phyloP scores from a whole-genome alignment of 2,888 invertebrate species.

The Agelastica alni region DNA sequence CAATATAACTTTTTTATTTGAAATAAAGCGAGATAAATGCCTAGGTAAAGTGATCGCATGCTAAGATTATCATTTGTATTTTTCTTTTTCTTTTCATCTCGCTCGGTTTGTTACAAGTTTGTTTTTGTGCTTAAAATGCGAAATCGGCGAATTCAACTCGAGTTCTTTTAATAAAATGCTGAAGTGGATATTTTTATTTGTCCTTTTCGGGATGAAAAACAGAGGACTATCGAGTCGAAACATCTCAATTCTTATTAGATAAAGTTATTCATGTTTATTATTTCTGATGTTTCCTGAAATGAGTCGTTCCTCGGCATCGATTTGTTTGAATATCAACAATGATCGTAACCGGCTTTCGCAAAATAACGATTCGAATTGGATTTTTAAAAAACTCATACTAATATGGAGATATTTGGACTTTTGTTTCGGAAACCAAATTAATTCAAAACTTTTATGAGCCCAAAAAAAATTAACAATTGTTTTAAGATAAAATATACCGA shows the following conservation, averaged over 20 bases:
- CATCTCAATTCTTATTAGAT: constrained; percentile 7
- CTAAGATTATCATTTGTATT: no score
- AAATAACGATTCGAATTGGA: neutral
- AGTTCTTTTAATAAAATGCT: constrained; percentile 20
- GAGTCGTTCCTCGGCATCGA: neutral
- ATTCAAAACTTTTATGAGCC: no score
- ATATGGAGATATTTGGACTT: neutral
- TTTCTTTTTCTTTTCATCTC: no score
- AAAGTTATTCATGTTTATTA: constrained; percentile 4
- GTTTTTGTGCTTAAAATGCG: constrained; percentile 12
- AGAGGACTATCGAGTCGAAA: neutral
- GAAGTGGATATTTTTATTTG: constrained; percentile 18
- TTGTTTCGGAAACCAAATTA: no score
- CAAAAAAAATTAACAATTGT: no score
- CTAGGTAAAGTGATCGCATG: no score
- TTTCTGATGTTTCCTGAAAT: neutral
- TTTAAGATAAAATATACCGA: no score
- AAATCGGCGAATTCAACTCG: constrained; percentile 15
- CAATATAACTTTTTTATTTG: no score
- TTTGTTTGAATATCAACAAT: neutral
- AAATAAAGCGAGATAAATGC: no score
- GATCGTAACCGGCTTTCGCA: neutral
- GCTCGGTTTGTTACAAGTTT: neutral
- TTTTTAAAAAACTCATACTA: neutral
- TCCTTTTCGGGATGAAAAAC: constrained; percentile 7